A percentile compares a stretch with the other conserved stretches of the same genome.
Conservation (phyloP, 2,888 invertebrate genomes). For the Archips xylosteana region DNA sequence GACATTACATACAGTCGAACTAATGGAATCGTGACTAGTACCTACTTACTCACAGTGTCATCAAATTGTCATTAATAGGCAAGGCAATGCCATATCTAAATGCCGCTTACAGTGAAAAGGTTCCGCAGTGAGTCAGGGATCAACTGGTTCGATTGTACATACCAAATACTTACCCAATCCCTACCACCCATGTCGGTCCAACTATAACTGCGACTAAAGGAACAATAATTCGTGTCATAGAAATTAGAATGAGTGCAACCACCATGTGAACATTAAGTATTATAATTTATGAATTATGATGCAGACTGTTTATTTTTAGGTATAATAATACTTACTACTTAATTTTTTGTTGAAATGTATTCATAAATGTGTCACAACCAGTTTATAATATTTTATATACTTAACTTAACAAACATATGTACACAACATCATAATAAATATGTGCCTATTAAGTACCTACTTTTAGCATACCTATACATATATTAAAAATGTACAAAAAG, state of each 20-base stretch:
- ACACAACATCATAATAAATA: not conserved
- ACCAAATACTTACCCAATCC: too few species aligned
- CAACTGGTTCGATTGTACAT: too few species aligned
- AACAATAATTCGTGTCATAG: not conserved
- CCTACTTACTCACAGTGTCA: not conserved
- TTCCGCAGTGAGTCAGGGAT: too few species aligned
- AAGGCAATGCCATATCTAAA: too few species aligned
- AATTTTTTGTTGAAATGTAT: not conserved
- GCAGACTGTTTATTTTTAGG: conserved; percentile 1
- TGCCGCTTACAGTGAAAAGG: too few species aligned
- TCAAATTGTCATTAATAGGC: too few species aligned
- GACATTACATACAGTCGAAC: too few species aligned
- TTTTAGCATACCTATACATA: not conserved
- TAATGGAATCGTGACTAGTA: too few species aligned
- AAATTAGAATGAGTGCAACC: not conserved
- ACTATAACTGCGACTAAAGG: too few species aligned
- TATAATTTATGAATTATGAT: not conserved
- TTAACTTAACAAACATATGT: too few species aligned
- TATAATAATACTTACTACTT: not conserved
- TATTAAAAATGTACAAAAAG: not conserved
- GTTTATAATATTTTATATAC: not conserved
- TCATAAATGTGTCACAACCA: not conserved
- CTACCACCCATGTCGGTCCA: too few species aligned
- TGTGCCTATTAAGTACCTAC: not conserved
- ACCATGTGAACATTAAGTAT: not conserved